Conservation (phyloP, 2,888 invertebrate genomes). For the Drosophila quasianomalipes region DNA sequence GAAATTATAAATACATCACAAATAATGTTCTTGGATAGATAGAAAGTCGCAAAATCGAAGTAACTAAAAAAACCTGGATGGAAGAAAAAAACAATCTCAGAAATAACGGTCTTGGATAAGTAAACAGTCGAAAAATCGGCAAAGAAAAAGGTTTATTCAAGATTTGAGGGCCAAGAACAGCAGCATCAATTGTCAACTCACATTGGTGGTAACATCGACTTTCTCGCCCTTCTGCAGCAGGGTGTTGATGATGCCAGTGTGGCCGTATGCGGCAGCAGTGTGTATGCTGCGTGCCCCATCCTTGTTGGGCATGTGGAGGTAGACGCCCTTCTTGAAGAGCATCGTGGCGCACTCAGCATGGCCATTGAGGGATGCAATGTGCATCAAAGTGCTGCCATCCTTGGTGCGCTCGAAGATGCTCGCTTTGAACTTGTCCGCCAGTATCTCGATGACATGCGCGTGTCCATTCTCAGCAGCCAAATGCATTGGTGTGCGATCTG, state of each 20-base stretch:
- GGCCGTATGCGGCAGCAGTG: constrained; percentile 98
- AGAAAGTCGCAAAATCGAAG: not conserved
- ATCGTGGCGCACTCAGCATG: constrained; percentile 99
- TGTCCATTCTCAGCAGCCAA: constrained; percentile 99
- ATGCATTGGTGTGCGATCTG: constrained; percentile 98
- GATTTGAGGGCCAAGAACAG: not conserved
- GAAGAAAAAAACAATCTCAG: not conserved
- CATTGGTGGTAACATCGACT: constrained; percentile 97
- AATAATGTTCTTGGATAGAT: not conserved
- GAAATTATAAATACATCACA: not conserved
- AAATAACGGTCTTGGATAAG: not conserved
- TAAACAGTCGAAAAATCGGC: not conserved
- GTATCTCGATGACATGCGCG: constrained; percentile 96
- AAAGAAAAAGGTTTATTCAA: not conserved
- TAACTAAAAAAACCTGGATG: not conserved
- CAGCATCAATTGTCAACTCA: constrained; percentile 85
- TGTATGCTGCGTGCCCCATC: constrained; percentile 98
- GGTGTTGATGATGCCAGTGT: constrained; percentile 98
- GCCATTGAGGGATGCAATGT: constrained; percentile 98
- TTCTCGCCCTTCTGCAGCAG: constrained; percentile 98
- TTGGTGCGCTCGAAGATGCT: constrained; percentile 98
- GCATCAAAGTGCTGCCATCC: constrained; percentile 99
- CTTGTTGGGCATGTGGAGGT: constrained; percentile 99
- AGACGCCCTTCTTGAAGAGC: constrained; percentile 99
- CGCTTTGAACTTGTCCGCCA: constrained; percentile 99